A percentile compares a stretch with the other conserved stretches of the same genome.
Evolutionary conservation across 2,888 invertebrate species (phyloP).

Genomic region (Volucella zonaria): DNA sequence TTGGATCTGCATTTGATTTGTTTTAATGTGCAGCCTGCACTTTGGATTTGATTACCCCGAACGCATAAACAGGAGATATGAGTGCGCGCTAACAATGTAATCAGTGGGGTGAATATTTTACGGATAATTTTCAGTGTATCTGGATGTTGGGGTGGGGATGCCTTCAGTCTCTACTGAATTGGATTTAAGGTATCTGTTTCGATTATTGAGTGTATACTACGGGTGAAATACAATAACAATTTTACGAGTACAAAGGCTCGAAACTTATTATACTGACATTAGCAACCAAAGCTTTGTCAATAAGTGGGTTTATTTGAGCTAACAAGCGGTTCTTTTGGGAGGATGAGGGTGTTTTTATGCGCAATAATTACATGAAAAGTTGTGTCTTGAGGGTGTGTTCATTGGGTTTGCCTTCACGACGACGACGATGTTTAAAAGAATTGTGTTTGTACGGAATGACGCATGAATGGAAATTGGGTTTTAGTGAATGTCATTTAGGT

Average conservation of each 20-base stretch:
- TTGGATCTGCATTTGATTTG: constrained; percentile 51
- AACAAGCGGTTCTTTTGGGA: neutral
- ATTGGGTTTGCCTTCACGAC: neutral
- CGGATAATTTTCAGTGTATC: constrained; percentile 25
- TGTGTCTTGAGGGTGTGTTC: constrained; percentile 17
- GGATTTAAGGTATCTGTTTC: constrained; percentile 38
- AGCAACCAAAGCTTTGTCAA: constrained; percentile 45
- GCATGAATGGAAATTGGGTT: constrained; percentile 7
- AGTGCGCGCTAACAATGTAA: constrained; percentile 46
- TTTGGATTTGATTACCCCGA: constrained; percentile 43
- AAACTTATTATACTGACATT: constrained; percentile 26
- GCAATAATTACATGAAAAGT: constrained; percentile 14
- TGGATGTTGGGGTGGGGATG: constrained; percentile 26
- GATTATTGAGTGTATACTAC: constrained; percentile 37
- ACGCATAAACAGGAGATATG: constrained; percentile 45
- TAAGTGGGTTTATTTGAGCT: constrained; percentile 34
- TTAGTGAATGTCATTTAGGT: constrained; percentile 5
- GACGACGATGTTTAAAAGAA: constrained; percentile 3
- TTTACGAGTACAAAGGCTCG: constrained; percentile 30
- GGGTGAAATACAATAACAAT: constrained; percentile 7
- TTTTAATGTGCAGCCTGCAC: constrained; percentile 60
- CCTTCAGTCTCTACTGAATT: constrained; percentile 20
- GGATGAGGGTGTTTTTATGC: constrained; percentile 9
- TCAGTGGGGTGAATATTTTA: constrained; percentile 50
- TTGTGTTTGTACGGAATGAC: neutral